Base-by-base conservation (phyloP, 2,888 invertebrate genomes). In the Odontothrips loti region DNA sequence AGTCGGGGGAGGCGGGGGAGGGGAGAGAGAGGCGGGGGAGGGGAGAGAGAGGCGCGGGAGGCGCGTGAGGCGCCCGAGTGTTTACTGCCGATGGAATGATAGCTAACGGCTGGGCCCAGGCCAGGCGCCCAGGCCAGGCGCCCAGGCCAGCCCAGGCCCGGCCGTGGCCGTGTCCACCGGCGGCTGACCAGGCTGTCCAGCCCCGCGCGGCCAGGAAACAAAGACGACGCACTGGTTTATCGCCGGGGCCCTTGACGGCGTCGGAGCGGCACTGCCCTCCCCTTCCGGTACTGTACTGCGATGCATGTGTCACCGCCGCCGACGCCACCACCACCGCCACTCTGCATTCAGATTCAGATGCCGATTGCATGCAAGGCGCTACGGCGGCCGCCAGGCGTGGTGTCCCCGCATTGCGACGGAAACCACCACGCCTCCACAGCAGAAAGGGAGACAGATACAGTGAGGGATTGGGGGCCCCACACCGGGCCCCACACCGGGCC, bases 21-120 rank as follows among this genome's bases (percentile, higher is more conserved):
- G n/a, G 51, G 51, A 12, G 51, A 1, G 51, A 17, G 1, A 17
- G 51, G 51, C 51, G 15, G 51, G 51, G 48, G 12, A 11, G 48
- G 48, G 48, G 48, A 9, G 48, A 12, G 48, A 12, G 9, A 12
- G 51, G 51, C 51, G n/a, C 51, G 51, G 51, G 51, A 51, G 51
- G 51, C 17, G 51, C 12, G 51, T 51, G 58, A 58, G 58, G 58
- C 6, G 58, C 15, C 17, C 20, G 15, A 58, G 58, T 58, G 58
- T 58, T 58, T 58, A 58, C 58, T 58, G 58, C 58, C 58, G 58
- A 58, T 58, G 58, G 58, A 58, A 58, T 58, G 58, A 58, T n/a
- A n/a, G 58, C 58, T 58, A 58, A 58, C 58, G 58, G n/a, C 58
- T 6, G 17, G 58, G n/a, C 58, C 15, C 51, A 17, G 9, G 4